These are phyloP conservation scores for Rhodeus uyekii DNA, from an alignment of 2,797 vertebrate genomes.

Conservation along the genomic window DNA sequence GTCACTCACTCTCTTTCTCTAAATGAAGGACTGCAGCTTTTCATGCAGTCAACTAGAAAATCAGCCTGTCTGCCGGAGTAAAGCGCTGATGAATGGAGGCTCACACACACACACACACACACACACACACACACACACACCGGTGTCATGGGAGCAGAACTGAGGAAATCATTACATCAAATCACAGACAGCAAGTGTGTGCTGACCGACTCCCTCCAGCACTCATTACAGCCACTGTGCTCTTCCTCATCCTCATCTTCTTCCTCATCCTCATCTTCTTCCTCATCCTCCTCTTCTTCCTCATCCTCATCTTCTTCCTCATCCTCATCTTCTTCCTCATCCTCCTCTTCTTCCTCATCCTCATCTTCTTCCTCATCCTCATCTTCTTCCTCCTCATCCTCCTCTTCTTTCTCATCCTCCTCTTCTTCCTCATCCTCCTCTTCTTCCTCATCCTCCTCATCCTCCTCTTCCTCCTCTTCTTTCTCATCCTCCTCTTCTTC, in stretches of 20 bases:
- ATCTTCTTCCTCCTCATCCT: too few relatives aligned
- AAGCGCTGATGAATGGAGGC: constrained; percentile 49
- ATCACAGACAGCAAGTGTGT: constrained; percentile 49
- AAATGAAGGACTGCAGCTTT: not conserved
- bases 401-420: fast-evolving
- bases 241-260: too few relatives aligned
- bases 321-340: too few relatives aligned
- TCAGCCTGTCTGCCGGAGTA: constrained; percentile 1
- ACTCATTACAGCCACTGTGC: too few relatives aligned
- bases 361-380: too few relatives aligned
- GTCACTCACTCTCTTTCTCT: constrained; percentile 14
- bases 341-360: too few relatives aligned
- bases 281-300: too few relatives aligned
- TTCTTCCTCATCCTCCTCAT: too few relatives aligned
- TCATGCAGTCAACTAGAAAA: constrained; percentile 9
- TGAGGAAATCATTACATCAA: constrained; percentile 44
- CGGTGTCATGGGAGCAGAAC: constrained; percentile 24
- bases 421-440: too few relatives aligned
- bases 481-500: too few relatives aligned
- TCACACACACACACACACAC: not conserved
- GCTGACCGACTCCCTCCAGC: not conserved
- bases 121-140: too few relatives aligned
- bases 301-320: not conserved
- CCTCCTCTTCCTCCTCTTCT: fast-evolving
- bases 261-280: too few relatives aligned